Base-by-base conservation (phyloP, 2,113 vertebrate genomes). In the Elaphurus davidianus region DNA sequence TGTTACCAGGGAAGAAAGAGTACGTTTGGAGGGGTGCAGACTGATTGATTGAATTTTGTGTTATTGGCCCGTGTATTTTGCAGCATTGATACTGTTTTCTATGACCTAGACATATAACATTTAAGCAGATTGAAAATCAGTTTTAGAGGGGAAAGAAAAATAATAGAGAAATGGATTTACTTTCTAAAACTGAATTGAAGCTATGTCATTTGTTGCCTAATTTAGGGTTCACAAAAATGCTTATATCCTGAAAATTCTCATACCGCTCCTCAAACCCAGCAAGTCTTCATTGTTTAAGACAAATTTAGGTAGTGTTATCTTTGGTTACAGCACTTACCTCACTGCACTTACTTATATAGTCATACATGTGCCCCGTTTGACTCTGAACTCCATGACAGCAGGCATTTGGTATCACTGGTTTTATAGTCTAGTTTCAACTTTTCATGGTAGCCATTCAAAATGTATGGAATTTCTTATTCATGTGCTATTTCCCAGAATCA, bases 41-140 rank as follows among this genome's bases (percentile, higher is more conserved):
- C 67, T 2, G n/a, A 36, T 0, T 7, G 50, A 59, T 3, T 16
- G 15, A 57, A 27, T 40, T n/a, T 27, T 1, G 13, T 3, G 5
- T 7, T 5, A 4, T 7, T 19, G 15, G 28, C 36, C 6, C n/a
- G 15, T 55, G 7, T 11, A 3, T 14, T 82, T n/a, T 52, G 10
- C 47, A 52, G 79, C 47, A 52, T 3, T 82, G 47, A 33, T n/a
- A 4, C 79, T 52, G 9, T n/a, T 23, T 33, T 82, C 17, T 52
- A n/a, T 82, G 17, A 52, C 10, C 47, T 82, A 23, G 28, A 52
- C 47, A 52, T 52, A 12, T 50, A 52, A 52, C 30, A 82, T 50
- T n/a, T 52, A 52, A 13, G 6, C 28, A n/a, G 30, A 23, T 2
- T 82, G 79, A 82, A 82, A 52, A 30, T 52, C 30, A 52, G 0